Percentiles rank a stretch among this genome's conserved stretches.
Evolutionary conservation across 2,797 vertebrate species (phyloP).

Genomic region (Champsocephalus gunnari): DNA sequence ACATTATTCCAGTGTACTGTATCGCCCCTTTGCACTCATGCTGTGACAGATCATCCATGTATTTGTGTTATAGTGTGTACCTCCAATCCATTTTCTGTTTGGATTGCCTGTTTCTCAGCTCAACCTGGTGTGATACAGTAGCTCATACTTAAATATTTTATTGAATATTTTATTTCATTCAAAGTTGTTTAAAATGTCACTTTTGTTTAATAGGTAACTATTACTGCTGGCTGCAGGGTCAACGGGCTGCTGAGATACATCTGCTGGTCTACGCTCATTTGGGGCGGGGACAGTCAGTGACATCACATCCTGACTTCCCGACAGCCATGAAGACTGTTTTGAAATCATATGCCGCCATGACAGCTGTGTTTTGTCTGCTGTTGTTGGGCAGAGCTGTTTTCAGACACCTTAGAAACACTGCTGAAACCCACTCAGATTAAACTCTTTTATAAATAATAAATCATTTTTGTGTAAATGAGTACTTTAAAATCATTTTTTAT

Average conservation of each 20-base stretch:
- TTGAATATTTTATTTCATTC: not conserved
- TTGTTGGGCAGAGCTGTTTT: slow-evolving; percentile 27
- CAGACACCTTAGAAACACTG: not conserved
- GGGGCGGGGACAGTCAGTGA: slow-evolving; percentile 31
- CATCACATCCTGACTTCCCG: slow-evolving; percentile 58
- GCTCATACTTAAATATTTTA: no score
- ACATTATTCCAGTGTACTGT: not conserved
- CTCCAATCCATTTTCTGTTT: not conserved
- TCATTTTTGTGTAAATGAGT: no score
- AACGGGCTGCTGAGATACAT: slow-evolving; percentile 46
- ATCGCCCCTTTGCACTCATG: not conserved
- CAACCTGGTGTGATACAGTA: not conserved
- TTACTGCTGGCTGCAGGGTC: slow-evolving; percentile 77
- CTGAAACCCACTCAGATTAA: slow-evolving; percentile 49
- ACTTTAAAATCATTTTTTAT: not conserved
- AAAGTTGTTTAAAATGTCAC: not conserved
- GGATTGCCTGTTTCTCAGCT: not conserved
- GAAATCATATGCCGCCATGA: slow-evolving; percentile 50
- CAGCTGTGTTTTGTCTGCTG: slow-evolving; percentile 48
- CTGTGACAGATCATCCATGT: not conserved
- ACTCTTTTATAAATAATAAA: not conserved
- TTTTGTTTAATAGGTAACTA: slow-evolving; percentile 54
- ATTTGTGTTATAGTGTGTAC: not conserved
- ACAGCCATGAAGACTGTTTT: slow-evolving; percentile 26
- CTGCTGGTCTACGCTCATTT: slow-evolving; percentile 64